Percentiles rank a stretch among this genome's conserved stretches.
Evolutionary conservation across 2,113 vertebrate genomes (phyloP).

Genomic region (Chaetops frenatus): DNA sequence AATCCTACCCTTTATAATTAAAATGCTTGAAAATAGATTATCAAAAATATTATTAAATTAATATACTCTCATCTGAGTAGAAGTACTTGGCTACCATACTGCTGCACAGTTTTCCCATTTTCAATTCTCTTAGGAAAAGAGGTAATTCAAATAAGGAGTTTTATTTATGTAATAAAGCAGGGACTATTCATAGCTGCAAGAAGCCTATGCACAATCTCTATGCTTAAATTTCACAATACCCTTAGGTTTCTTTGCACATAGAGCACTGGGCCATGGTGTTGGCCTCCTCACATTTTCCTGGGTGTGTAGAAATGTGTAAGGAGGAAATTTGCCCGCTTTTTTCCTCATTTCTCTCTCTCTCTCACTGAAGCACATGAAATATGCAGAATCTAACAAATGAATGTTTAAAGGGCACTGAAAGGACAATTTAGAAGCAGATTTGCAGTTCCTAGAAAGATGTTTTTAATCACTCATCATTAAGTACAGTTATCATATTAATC

Average conservation of each 20-base stretch:
- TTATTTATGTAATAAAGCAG: not conserved
- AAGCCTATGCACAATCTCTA: not conserved
- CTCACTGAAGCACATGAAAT: not conserved
- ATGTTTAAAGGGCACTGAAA: not conserved
- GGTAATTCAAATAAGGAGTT: not conserved
- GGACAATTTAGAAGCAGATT: not conserved
- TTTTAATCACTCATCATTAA: slow-evolving; percentile 40
- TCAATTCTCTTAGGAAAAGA: not conserved
- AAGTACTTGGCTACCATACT: not conserved
- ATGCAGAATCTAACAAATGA: not conserved
- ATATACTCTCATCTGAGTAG: not conserved
- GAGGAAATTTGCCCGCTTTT: not conserved
- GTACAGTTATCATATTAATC: not conserved
- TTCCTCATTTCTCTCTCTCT: not conserved
- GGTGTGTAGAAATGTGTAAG: not conserved
- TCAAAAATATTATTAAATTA: not conserved
- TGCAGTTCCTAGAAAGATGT: not conserved
- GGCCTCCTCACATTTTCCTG: not conserved
- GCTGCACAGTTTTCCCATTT: not conserved
- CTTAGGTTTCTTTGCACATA: not conserved
- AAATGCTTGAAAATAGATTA: not conserved
- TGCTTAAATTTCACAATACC: not conserved
- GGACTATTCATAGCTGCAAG: not conserved
- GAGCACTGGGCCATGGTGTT: not conserved
- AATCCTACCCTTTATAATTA: not conserved